Evolutionary conservation across 2,113 vertebrate genomes (phyloP).

Genomic region (Tachuris rubrigastra): DNA sequence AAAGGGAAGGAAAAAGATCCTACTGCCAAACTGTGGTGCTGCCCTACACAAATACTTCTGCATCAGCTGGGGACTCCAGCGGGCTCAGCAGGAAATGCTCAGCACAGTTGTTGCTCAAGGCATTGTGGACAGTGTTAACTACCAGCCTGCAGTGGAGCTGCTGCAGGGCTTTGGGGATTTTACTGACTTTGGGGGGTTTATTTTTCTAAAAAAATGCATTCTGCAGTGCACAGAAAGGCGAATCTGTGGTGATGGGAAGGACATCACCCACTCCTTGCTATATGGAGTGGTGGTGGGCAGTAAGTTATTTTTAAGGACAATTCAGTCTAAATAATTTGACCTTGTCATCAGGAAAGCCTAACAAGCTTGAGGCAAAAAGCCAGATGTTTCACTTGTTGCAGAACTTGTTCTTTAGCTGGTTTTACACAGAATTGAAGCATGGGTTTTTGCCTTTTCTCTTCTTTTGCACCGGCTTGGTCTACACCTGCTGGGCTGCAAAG

Average conservation of each 20-base stretch:
- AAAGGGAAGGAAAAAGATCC: neutral
- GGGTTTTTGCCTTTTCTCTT: neutral
- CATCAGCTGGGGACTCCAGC: too few relatives aligned
- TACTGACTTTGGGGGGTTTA: neutral
- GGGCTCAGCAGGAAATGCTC: neutral
- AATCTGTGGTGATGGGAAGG: neutral
- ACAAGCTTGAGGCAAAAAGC: neutral
- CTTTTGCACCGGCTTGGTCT: neutral
- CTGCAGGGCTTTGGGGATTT: neutral
- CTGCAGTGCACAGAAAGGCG: neutral
- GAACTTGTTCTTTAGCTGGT: neutral
- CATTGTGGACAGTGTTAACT: neutral
- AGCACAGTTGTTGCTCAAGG: neutral
- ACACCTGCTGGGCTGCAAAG: neutral
- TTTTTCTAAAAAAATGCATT: neutral
- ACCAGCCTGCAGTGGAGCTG: neutral
- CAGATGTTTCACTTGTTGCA: neutral
- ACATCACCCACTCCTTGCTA: neutral
- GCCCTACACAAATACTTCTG: neutral
- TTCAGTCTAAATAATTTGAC: constrained; percentile 2
- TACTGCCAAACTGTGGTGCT: neutral
- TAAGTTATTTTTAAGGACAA: neutral
- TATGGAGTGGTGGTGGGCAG: neutral
- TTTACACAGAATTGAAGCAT: neutral
- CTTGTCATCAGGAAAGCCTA: neutral